phyloP scores from a whole-genome alignment of 2,888 invertebrate genomes.

The Scaptomyza caliginosa region DNA sequence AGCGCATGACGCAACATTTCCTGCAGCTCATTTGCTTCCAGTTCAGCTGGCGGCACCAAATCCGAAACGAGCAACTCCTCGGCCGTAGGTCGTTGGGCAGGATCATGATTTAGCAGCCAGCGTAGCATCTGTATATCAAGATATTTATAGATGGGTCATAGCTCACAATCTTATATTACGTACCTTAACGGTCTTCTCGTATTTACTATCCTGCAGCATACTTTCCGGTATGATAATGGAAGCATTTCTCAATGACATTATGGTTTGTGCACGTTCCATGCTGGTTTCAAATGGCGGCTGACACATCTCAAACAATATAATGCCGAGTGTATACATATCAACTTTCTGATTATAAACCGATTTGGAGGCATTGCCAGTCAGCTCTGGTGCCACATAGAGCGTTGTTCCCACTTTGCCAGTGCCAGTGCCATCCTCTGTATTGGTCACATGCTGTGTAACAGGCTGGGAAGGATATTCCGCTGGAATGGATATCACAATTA shows the following conservation, averaged over 20 bases:
- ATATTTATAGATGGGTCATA: not conserved
- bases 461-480: slow-evolving; percentile 55
- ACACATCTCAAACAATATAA: slow-evolving; percentile 98
- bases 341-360: slow-evolving; percentile 95
- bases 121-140: slow-evolving; percentile 84
- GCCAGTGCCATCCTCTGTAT: slow-evolving; percentile 83
- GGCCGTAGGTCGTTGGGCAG: slow-evolving; percentile 92
- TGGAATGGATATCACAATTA: slow-evolving; percentile 18
- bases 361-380: slow-evolving; percentile 88
- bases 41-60: slow-evolving; percentile 92
- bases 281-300: slow-evolving; percentile 92
- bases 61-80: slow-evolving; percentile 92
- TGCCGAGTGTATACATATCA: slow-evolving; percentile 93
- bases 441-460: slow-evolving; percentile 58
- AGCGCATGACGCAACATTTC: slow-evolving; percentile 93
- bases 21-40: slow-evolving; percentile 94
- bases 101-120: slow-evolving; percentile 94
- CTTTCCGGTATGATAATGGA: slow-evolving; percentile 89
- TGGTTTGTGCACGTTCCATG: slow-evolving; percentile 94
- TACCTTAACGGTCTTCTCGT: slow-evolving; percentile 85
- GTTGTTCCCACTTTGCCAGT: slow-evolving; percentile 97
- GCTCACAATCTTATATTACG: slow-evolving; percentile 2
- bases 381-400: slow-evolving; percentile 97
- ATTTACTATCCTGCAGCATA: slow-evolving; percentile 84
- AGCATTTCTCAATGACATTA: slow-evolving; percentile 89